Base-by-base conservation (phyloP, 2,113 vertebrate genomes). In the Nasalis larvatus region DNA sequence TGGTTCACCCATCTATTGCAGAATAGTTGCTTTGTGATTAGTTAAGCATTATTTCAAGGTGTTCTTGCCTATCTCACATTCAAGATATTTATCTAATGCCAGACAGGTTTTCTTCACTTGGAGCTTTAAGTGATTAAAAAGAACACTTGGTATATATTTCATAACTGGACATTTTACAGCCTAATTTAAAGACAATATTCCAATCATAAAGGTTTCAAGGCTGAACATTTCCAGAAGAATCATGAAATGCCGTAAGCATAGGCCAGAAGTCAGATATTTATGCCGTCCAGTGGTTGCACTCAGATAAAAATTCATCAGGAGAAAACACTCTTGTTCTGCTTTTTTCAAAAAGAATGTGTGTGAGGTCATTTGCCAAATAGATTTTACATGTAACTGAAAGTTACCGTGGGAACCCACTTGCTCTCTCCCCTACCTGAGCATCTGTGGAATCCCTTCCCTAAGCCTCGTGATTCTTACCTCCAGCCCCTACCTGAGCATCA, bases 1-100 rank as follows among this genome's bases (percentile, higher is more conserved):
- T 78, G 97, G 95, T 86, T 98, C 78, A 45, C 69, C 83, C 89
- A 91, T 93, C 98, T 97, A 98, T 93, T 95, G 88, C 47, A 76
- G 47, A 88, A 49, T 25, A 88, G 80, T 91, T 97, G 81, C 91
- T 66, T 95, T 95, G 96, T 76, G 96, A 98, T 96, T 97, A 98
- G 94, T 96, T 98, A 92, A 96, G 91, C 89, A 63, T 97, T 98
- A 97, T 98, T 93, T 95, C 95, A 98, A 98, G 96, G 94, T 98
- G 95, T 95, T 91, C 73, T 96, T 91, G 71, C 96, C 97, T 97
- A 52, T 93, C 54, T 82, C 66, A 25, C 93, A 60, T 84, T 58
- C 80, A 85, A 84, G 97, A 30, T 77, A 82, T 69, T 97, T 97
- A 89, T 60, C 81, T 77, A 93, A 86, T 86, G 84, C 91, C 58